Percentiles rank a stretch among this genome's conserved stretches.
phyloP scores from a whole-genome alignment of 2,888 invertebrate genomes.

The Serripes groenlandicus region DNA sequence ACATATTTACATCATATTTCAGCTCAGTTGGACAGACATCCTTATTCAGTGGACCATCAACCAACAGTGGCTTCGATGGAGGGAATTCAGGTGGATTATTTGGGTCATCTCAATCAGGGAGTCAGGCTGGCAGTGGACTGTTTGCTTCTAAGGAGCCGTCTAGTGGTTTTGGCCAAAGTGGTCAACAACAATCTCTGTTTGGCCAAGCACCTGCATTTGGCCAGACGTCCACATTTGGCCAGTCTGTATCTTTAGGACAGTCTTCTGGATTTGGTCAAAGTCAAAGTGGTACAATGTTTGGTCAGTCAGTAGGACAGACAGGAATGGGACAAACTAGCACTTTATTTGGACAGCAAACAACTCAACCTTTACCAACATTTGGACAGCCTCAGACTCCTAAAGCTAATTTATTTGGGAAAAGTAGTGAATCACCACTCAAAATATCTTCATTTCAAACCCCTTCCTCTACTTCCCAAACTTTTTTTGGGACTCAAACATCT shows the following conservation, averaged over 20 bases:
- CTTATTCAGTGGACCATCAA: background rate
- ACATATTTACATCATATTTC: background rate
- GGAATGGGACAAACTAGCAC: background rate
- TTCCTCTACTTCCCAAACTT: background rate
- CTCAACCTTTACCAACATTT: conserved; percentile 9
- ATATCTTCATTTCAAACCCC: conserved; percentile 25
- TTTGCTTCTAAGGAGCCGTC: background rate
- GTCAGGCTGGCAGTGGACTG: conserved; percentile 5
- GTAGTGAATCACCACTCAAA: conserved; percentile 14
- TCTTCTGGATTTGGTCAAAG: conserved; percentile 8
- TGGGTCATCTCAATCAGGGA: conserved; percentile 1
- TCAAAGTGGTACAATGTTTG: conserved; percentile 10
- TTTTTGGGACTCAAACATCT: background rate
- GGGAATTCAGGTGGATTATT: conserved; percentile 13
- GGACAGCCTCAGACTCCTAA: conserved; percentile 10
- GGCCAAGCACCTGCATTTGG: conserved; percentile 23
- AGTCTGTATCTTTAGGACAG: background rate
- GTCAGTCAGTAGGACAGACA: conserved; percentile 8
- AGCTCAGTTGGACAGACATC: background rate
- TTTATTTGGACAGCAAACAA: conserved; percentile 22
- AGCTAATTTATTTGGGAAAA: conserved; percentile 26
- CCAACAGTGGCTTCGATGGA: background rate
- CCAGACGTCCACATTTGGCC: conserved; percentile 2
- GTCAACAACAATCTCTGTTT: background rate
- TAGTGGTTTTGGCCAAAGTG: conserved; percentile 6